Percentiles rank a stretch among this genome's conserved stretches.
Conservation (phyloP, 2,888 invertebrate species). For the Bugulina stolonifera region DNA sequence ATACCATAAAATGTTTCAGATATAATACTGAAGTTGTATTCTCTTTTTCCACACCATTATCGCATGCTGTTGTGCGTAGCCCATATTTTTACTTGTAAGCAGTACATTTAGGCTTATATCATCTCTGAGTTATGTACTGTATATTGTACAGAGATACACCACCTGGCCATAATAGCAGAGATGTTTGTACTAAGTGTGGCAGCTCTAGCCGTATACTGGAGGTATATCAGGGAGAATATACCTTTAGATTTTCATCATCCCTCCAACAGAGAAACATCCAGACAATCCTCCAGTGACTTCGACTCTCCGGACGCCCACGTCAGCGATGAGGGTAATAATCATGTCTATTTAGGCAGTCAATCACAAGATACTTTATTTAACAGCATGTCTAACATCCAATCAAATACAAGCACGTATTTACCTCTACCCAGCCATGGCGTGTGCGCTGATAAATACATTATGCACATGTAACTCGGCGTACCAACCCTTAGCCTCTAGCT, state of each 20-base stretch:
- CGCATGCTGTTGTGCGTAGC: too few relatives aligned
- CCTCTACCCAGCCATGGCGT: neutral
- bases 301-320: neutral
- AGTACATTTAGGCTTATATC: too few relatives aligned
- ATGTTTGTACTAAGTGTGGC: constrained; percentile 23
- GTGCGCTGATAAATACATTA: neutral
- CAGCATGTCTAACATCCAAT: neutral
- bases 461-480: neutral
- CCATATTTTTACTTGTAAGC: too few relatives aligned
- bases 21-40: too few relatives aligned
- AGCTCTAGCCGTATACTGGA: constrained; percentile 16
- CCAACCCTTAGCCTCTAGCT: too few relatives aligned
- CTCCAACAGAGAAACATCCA: neutral
- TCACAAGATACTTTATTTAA: neutral
- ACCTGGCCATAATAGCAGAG: constrained; percentile 14
- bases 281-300: neutral
- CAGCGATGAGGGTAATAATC: neutral
- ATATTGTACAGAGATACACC: constrained; percentile 19
- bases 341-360: neutral
- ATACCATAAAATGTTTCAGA: too few relatives aligned
- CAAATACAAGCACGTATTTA: neutral
- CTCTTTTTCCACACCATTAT: too few relatives aligned
- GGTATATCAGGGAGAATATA: constrained; percentile 17
- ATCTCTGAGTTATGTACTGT: too few relatives aligned
- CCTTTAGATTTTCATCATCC: constrained; percentile 1